phyloP scores from a whole-genome alignment of 2,113 vertebrate species.

The Vidua macroura region DNA sequence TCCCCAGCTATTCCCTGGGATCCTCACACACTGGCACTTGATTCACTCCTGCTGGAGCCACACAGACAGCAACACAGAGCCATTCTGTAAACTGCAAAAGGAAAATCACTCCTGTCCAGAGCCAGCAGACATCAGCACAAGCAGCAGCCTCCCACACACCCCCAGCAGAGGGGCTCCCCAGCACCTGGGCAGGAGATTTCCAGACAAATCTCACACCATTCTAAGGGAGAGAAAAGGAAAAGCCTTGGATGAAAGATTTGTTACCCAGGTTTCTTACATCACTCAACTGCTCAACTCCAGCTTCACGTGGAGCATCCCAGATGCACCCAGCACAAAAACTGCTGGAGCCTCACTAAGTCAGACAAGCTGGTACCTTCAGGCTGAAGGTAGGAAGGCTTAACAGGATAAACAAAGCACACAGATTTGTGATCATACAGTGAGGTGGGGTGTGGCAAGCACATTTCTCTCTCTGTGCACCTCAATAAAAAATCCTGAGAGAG shows the following conservation, averaged over 20 bases:
- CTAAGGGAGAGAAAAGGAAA: neutral
- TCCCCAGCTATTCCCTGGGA: neutral
- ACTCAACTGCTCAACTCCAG: neutral
- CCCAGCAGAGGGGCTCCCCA: fast-evolving
- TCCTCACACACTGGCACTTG: fast-evolving
- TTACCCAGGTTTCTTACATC: neutral
- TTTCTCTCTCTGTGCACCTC: too few species aligned
- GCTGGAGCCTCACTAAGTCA: neutral
- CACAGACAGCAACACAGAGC: neutral
- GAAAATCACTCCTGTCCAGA: fast-evolving
- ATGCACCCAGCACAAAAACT: neutral
- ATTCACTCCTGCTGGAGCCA: neutral
- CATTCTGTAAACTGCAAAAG: fast-evolving
- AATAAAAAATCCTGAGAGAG: too few species aligned
- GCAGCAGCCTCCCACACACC: neutral
- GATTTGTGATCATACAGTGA: neutral
- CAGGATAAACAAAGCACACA: neutral
- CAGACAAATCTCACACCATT: neutral
- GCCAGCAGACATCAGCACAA: fast-evolving
- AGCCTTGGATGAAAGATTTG: too few species aligned
- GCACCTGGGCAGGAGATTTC: neutral
- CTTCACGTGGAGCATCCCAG: fast-evolving
- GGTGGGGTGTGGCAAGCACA: neutral
- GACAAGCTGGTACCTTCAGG: too few species aligned
- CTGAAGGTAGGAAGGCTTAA: neutral